Percentiles rank a stretch among this genome's conserved stretches.
phyloP scores from a whole-genome alignment of 1,140 invertebrate genomes.

The Drepana arcuata region DNA sequence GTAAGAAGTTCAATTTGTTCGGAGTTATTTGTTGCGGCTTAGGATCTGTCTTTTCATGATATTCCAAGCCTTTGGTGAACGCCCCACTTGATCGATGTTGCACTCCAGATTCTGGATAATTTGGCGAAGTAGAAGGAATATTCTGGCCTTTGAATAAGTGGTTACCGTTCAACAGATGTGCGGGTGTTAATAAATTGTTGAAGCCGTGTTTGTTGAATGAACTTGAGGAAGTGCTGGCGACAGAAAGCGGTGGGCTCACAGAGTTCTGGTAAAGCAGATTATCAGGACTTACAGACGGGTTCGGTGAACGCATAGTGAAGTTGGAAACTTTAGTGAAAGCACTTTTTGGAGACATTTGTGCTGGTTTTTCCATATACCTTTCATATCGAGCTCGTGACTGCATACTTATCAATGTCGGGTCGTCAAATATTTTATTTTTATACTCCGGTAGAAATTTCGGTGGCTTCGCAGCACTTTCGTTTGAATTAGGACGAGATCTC shows the following conservation, averaged over 20 bases:
- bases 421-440: conserved; percentile 75
- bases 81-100: conserved; percentile 24
- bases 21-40: conserved; percentile 44
- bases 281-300: conserved; percentile 81
- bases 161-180: conserved; percentile 66
- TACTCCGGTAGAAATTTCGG: conserved; percentile 65
- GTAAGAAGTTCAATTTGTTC: conserved; percentile 65
- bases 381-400: conserved; percentile 67
- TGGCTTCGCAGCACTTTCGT: conserved; percentile 61
- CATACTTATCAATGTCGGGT: conserved; percentile 71
- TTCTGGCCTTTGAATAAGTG: conserved; percentile 72
- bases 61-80: conserved; percentile 45
- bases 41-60: conserved; percentile 35
- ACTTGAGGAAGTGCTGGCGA: conserved; percentile 64
- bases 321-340: conserved; percentile 85
- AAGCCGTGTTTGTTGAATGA: conserved; percentile 56
- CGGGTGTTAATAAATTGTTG: conserved; percentile 55
- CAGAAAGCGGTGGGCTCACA: conserved; percentile 78
- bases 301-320: conserved; percentile 71
- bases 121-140: conserved; percentile 59
- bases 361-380: conserved; percentile 44
- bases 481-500: conserved; percentile 63
- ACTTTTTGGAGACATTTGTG: conserved; percentile 74
- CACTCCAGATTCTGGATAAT: conserved; percentile 57
- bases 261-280: conserved; percentile 82